Percentiles rank a stretch among this genome's conserved stretches.
These are phyloP conservation scores for Hydrolagus affinis DNA, from an alignment of 2,113 vertebrate genomes.

Conservation along the genomic window DNA sequence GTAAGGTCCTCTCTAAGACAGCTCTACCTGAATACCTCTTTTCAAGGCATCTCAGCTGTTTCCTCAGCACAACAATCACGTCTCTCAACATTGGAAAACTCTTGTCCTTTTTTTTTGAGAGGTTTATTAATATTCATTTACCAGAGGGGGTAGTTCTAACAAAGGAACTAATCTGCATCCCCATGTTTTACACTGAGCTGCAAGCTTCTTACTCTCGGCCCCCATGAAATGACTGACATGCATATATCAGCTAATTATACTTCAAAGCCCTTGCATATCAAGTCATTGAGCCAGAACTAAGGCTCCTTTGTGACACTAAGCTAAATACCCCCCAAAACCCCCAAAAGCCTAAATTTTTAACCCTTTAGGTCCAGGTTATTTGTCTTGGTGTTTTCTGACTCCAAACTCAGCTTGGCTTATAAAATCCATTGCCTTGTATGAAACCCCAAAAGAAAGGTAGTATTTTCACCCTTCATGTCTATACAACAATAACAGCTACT, in stretches of 20 bases:
- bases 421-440: too few relatives aligned
- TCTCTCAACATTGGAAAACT: constrained; percentile 18
- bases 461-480: too few relatives aligned
- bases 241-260: constrained; percentile 23
- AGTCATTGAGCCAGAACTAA: background rate
- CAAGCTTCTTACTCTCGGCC: background rate
- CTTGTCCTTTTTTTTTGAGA: constrained; percentile 17
- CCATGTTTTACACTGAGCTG: constrained; percentile 4
- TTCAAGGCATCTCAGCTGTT: constrained; percentile 6
- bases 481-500: too few relatives aligned
- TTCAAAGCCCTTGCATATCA: constrained; percentile 13
- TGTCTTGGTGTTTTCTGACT: background rate
- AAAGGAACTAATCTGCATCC: constrained; percentile 29
- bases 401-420: background rate
- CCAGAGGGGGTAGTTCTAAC: constrained; percentile 17
- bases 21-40: too few relatives aligned
- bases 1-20: too few relatives aligned
- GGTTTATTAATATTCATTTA: constrained; percentile 31
- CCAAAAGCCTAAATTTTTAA: background rate
- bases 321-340: background rate
- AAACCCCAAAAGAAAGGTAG: too few relatives aligned
- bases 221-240: constrained; percentile 9
- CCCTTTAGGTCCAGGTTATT: background rate
- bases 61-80: constrained; percentile 20
- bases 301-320: background rate